A percentile compares a stretch with the other conserved stretches of the same genome.
Conservation (phyloP, 2,113 vertebrate species). For the Numida meleagris region DNA sequence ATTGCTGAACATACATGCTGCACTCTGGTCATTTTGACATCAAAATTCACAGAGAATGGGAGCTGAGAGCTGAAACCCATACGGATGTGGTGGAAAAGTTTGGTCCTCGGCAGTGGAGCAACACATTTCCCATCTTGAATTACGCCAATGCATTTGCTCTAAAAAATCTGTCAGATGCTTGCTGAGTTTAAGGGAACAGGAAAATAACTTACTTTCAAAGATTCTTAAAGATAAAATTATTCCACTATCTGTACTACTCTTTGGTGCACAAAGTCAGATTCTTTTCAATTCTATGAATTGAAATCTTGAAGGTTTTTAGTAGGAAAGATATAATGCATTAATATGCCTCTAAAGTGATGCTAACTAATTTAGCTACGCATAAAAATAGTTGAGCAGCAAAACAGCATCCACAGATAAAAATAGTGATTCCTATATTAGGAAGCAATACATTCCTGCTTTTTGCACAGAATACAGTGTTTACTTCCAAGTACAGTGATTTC, state of each 20-base stretch:
- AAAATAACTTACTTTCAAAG: neutral
- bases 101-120: neutral
- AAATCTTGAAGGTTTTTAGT: neutral
- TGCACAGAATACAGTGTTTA: neutral
- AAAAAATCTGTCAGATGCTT: neutral
- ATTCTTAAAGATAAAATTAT: neutral
- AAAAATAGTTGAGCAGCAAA: neutral
- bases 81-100: neutral
- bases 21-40: neutral
- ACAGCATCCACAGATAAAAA: neutral
- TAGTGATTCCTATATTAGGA: neutral
- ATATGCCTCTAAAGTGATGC: neutral
- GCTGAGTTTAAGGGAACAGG: neutral
- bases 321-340: neutral
- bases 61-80: neutral
- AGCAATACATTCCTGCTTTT: neutral
- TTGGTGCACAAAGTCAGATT: neutral
- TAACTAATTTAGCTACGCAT: neutral
- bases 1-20: rapidly evolving
- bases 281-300: neutral
- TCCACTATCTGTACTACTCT: neutral
- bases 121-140: neutral
- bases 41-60: neutral
- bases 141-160: neutral
- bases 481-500: neutral